Evolutionary conservation across 2,797 vertebrate genomes (phyloP), one percentile per base, ranked within the genome.

Genomic region (Sebastes minor): DNA sequence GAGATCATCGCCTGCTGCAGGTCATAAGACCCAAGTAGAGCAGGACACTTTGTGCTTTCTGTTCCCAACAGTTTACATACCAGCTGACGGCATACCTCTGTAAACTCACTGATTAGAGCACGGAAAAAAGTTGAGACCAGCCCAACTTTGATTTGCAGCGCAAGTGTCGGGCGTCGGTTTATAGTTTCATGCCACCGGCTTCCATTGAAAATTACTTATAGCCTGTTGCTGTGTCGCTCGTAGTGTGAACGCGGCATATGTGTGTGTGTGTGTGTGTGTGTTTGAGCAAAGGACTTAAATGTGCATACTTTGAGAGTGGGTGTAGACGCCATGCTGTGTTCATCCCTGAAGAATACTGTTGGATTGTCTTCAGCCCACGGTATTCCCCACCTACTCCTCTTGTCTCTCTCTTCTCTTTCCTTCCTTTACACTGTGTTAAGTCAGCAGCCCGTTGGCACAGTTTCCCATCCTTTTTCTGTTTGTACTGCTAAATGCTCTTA

Each of bases 401-500:
- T 74, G 38, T 77, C 38, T 80, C 42, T 55, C 42, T 60, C 59
- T 46, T 65, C 59, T 55, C 32, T 18, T 57, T 61, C 35, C 67
- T 80, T 70, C 79, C 55, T 78, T 74, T 74, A 55, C 64, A 74
- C 52, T 14, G 56, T 73, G 82, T 87, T 85, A 76, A 92, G 80
- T 89, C 89, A 86, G 84, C 77, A 84, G 70, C 77, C 84, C n/a
- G 11, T 74, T 81, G 69, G 86, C 84, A 70, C 67, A 64, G 67
- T 81, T 83, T 88, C 22, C 28, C 64, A n/a, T 80, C 74, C 61
- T 22, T 69, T 28, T 83, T 88, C 80, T 84, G 68, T 88, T 90
- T 86, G 83, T 76, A 56, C 74, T 67, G 68, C 80, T 90, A 86
- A 89, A 86, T 75, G 77, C 55, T 83, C 83, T 79, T 84, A 80